A percentile compares a stretch with the other conserved stretches of the same genome.
phyloP scores from a whole-genome alignment of 1,140 invertebrate genomes.

The Phymorhynchus buccinoides region DNA sequence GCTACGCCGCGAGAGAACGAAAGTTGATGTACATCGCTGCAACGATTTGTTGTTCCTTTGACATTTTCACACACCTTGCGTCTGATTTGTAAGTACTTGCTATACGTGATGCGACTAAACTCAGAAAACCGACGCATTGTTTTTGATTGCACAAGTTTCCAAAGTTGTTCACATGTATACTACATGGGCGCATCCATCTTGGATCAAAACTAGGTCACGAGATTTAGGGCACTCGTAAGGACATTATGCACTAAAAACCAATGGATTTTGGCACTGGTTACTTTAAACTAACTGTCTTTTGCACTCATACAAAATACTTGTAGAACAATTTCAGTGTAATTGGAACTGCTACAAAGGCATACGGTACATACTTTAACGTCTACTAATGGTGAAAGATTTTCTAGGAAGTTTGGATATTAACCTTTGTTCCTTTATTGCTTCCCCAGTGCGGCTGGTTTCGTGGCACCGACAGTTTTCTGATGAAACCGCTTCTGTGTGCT shows the following conservation, averaged over 20 bases:
- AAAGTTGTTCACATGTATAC: constrained; percentile 29
- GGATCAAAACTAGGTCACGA: constrained; percentile 1
- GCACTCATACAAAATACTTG: too few species aligned
- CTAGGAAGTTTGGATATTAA: not conserved
- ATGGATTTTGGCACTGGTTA: not conserved
- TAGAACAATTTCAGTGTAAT: too few species aligned
- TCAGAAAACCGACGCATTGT: not conserved
- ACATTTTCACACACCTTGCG: not conserved
- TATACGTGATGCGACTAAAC: constrained; percentile 3
- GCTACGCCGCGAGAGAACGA: not conserved
- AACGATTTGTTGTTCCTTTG: not conserved
- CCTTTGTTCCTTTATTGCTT: constrained; percentile 32
- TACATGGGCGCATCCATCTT: constrained; percentile 66
- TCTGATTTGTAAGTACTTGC: constrained; percentile 23
- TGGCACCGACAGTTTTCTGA: constrained; percentile 47
- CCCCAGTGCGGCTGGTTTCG: constrained; percentile 26
- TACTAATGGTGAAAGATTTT: not conserved
- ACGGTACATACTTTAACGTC: not conserved
- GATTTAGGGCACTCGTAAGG: constrained; percentile 1
- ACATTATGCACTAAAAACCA: not conserved
- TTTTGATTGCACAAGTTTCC: too few species aligned
- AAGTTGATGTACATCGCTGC: not conserved
- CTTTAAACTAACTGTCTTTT: not conserved
- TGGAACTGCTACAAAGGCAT: too few species aligned
- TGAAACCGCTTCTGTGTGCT: constrained; percentile 46